Base-by-base conservation (phyloP, 2,797 vertebrate species). In the Dryobates pubescens region DNA sequence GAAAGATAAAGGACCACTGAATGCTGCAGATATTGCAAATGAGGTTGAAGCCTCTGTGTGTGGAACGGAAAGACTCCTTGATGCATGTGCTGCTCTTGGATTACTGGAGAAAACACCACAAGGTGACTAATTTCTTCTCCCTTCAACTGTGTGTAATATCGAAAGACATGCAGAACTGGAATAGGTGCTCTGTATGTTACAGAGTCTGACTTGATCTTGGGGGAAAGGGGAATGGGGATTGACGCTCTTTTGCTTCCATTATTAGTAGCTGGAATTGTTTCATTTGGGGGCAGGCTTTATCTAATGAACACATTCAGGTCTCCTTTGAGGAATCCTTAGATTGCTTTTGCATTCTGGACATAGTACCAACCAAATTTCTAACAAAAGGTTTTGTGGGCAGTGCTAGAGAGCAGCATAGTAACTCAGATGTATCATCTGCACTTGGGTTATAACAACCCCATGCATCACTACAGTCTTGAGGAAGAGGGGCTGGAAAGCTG, bases 51-150 rank as follows among this genome's bases (percentile, higher is more conserved):
- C 98, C 14, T 98, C 98, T 17, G 71, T 94, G 58, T 92, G 95
- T 53, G 98, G 98, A 61, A 98, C 97, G 0, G 97, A 97, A 80
- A 95, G 97, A 87, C 98, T 99, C 90, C 97, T 99, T 93, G 98
- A 99, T 79, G 97, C 97, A 29, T 98, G 98, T 61, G 97, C 97
- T 56, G 98, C 98, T 51, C 97, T 99, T 94, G 98, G 98, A 23
- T 95, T 99, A 38, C 88, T 99, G 81, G 94, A 97, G 64, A 98
- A 96, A 92, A 90, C 93, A 9, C 23, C 54, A 53, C 77, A 79
- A 93, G 97, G 97, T 97, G 81, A 97, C 20, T 62, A 54, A 75
- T 43, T 76, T 73, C 30, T 63, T 27, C 23, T 88, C 2, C 8
- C 6, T 14, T 3, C 5, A 86, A 11, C 27, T 79, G 13, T 17